These are phyloP conservation scores for Protula sp. DNA, from an alignment of 2,888 invertebrate species.

Conservation along the genomic window DNA sequence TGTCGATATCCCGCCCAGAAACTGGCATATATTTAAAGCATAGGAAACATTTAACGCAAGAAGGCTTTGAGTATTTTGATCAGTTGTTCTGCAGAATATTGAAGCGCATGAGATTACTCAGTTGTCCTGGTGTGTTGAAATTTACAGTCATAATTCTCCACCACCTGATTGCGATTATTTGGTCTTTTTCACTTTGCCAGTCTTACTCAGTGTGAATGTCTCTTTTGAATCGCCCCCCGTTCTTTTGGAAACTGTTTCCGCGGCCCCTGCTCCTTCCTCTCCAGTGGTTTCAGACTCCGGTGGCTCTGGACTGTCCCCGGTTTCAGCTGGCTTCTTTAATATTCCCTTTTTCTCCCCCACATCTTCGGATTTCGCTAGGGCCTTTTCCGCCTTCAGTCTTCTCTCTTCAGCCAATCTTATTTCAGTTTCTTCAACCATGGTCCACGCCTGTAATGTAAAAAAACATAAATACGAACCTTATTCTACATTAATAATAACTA, in stretches of 20 bases:
- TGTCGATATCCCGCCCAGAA: too few species aligned
- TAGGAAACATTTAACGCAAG: too few species aligned
- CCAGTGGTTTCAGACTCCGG: background rate
- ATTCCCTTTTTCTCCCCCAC: slow-evolving; percentile 4
- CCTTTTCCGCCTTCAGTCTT: slow-evolving; percentile 5
- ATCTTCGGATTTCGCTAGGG: background rate
- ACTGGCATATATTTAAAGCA: too few species aligned
- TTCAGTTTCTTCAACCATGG: slow-evolving; percentile 20
- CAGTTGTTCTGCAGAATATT: too few species aligned
- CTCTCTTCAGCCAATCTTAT: background rate
- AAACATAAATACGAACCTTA: background rate
- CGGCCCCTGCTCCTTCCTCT: background rate
- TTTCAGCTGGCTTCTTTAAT: too few species aligned
- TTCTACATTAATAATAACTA: background rate
- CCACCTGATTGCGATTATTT: too few species aligned
- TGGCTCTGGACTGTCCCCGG: too few species aligned
- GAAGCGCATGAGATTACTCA: too few species aligned
- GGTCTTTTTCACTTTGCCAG: background rate
- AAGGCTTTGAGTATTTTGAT: too few species aligned
- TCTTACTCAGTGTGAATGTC: background rate
- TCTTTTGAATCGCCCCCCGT: background rate
- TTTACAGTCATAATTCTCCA: too few species aligned
- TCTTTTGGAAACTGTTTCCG: background rate
- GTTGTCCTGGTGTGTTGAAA: too few species aligned
- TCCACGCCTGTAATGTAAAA: slow-evolving; percentile 11